Evolutionary conservation across 2,113 vertebrate genomes (phyloP).

Genomic region (Mesembrinibis cayennensis): DNA sequence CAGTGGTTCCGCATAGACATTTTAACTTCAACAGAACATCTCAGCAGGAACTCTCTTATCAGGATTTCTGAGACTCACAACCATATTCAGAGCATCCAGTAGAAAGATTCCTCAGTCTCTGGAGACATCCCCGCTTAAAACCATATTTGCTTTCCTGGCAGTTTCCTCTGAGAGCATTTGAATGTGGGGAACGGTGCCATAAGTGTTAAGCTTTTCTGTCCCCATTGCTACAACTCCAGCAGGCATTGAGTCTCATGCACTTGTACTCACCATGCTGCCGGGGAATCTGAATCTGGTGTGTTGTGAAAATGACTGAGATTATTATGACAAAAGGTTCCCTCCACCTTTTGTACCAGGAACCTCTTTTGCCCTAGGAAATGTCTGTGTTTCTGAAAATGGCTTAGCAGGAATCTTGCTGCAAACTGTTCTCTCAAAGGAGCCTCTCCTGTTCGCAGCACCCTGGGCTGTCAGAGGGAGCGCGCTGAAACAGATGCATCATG

Average conservation of each 20-base stretch:
- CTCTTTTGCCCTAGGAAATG: slow-evolving; percentile 27
- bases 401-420: neutral
- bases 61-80: slow-evolving; percentile 36
- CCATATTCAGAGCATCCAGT: neutral
- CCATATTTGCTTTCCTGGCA: slow-evolving; percentile 55
- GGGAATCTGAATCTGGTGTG: neutral
- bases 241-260: neutral
- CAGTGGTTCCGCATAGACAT: neutral
- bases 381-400: slow-evolving; percentile 3
- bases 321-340: slow-evolving; percentile 12
- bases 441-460: neutral
- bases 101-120: slow-evolving; percentile 21
- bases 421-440: neutral
- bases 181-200: slow-evolving; percentile 13
- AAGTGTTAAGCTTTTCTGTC: slow-evolving; percentile 32
- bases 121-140: slow-evolving; percentile 46
- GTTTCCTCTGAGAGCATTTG: slow-evolving; percentile 53
- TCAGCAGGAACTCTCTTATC: slow-evolving; percentile 57
- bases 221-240: neutral
- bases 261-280: neutral
- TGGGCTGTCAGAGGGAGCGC: neutral
- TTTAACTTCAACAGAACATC: slow-evolving; percentile 51
- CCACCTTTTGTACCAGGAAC: slow-evolving; percentile 7
- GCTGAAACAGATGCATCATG: neutral
- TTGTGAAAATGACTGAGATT: neutral